Base-by-base conservation (phyloP, 2,113 vertebrate species). In the Scophthalmus maximus region DNA sequence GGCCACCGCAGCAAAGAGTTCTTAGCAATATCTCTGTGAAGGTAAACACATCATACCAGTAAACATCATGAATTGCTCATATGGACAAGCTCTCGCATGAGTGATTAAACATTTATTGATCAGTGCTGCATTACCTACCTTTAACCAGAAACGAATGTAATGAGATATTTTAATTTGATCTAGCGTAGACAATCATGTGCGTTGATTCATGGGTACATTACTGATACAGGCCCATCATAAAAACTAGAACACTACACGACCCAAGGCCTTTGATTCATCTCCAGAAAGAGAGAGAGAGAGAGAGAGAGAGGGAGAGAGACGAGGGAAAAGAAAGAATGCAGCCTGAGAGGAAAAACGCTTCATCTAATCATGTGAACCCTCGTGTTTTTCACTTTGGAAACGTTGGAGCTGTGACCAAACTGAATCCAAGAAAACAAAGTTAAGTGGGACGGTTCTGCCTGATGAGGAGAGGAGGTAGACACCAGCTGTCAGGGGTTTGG, bases 1-100 rank as follows among this genome's bases (percentile, higher is more conserved):
- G 92, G 94, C 97, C 97, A 98, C 29, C 93, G 94, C 66, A 99
- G 93, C 46, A 97, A 87, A 3, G 95, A 95, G 59, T 99, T 99
- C 95, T 98, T 99, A 71, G 96, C 94, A 68, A 99, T 93, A 67
- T 99, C 97, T 89, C 97, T 99, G 92, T 46, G 70, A 75, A 75
- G 40, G 50, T 36, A 51, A 71, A 50, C 27, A 61, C 17, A 50
- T 52, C 9, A 58, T 18, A 6, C 47, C 12, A 30, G 25, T 10
- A 11, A 57, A 29, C n/a, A 23, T 57, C 2, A 18, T 17, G 11
- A 63, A 27, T 17, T 26, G n/a, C 15, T 50, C 46, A 18, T n/a
- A 44, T n/a, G 18, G 29, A 29, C 20, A 1, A 22, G 1, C 18
- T 34, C 9, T 17, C 9, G 11, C 8, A 5, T 23, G 27, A 44